Conservation (phyloP, 2,797 vertebrate genomes). For the Phylloscopus collybita region DNA sequence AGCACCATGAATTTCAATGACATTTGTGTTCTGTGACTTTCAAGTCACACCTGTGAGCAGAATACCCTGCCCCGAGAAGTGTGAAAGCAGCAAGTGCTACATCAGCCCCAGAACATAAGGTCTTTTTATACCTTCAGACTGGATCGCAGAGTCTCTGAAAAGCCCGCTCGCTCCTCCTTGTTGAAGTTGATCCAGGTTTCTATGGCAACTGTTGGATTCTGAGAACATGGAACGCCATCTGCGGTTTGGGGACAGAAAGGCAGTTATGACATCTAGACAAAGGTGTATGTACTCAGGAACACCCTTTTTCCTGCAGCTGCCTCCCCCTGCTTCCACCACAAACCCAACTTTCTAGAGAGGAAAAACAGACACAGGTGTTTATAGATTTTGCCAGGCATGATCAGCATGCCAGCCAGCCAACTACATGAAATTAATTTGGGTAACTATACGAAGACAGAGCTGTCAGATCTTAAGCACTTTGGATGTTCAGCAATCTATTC, state of each 20-base stretch:
- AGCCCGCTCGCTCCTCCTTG: constrained; percentile 94
- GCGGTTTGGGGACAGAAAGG: constrained; percentile 46
- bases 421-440: neutral
- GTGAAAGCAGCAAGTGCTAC: neutral
- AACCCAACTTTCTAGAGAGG: neutral
- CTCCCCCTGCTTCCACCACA: neutral
- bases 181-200: constrained; percentile 96
- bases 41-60: neutral
- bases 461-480: neutral
- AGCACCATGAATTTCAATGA: neutral
- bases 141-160: constrained; percentile 87
- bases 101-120: neutral
- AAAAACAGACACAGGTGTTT: neutral
- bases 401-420: neutral
- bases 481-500: neutral
- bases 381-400: neutral
- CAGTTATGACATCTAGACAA: constrained; percentile 1
- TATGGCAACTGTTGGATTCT: constrained; percentile 92
- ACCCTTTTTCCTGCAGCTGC: neutral
- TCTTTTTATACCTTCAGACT: constrained; percentile 88
- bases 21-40: neutral
- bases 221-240: constrained; percentile 97
- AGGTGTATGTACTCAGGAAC: neutral
- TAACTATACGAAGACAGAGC: neutral
- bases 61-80: neutral